Base-by-base conservation (phyloP, 2,888 invertebrate species). In the Caenorhabditis wallacei region DNA sequence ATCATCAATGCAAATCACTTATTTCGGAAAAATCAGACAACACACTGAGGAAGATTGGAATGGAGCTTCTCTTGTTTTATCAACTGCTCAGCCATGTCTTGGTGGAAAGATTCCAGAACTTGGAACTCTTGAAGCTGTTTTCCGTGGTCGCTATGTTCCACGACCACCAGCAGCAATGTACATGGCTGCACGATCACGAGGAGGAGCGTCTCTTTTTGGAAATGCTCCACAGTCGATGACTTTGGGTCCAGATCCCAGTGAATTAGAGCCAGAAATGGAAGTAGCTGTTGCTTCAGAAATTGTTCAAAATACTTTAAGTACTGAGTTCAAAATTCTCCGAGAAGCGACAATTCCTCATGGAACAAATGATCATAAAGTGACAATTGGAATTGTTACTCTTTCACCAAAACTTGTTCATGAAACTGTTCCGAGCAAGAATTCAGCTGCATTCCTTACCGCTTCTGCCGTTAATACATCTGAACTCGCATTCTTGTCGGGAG, bases 11-110 rank as follows among this genome's bases (percentile, higher is more conserved):
- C 78, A 61, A n/a, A 72, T 84, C 53, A 76, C 76, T 16, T 84
- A 84, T 57, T 84, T 66, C 35, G 84, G 74, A 46, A 84, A 78
- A 72, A 79, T 83, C 56, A 37, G 85, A 26, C 93, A 93, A 86
- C 84, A 86, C 5, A 92, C 92, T 7, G 92, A 91, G 0, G 93
- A 93, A 81, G 92, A 93, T 80, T 93, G 93, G 88, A 63, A 0
- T 89, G 66, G 51, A 18, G 79, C 74, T 10, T 75, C 82, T n/a
- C 54, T 84, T 8, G 68, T 84, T n/a, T 80, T 90, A 4, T 87
- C 88, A 40, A 90, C 90, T 16, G 89, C 89, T 43, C 84, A 84
- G 43, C 90, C 90, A n/a, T 85, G 85, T 26, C 75, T 87, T 11
- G 90, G 89, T 7, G 89, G 88, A 13, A 68, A 80, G 22, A 82